phyloP scores from a whole-genome alignment of 2,888 invertebrate genomes.

The Synanthedon tipuliformis region DNA sequence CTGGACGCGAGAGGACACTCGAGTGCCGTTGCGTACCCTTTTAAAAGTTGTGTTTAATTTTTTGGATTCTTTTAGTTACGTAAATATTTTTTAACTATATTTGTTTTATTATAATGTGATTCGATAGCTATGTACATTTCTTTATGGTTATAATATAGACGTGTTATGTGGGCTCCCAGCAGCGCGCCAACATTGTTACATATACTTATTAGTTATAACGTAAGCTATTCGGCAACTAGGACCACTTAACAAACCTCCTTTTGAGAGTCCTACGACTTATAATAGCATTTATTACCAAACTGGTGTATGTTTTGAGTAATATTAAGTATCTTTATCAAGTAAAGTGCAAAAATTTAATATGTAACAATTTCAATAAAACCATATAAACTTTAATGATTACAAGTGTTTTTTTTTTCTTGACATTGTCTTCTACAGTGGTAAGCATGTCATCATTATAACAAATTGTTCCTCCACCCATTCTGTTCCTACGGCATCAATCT shows the following conservation, averaged over 20 bases:
- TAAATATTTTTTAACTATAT: conserved; percentile 64
- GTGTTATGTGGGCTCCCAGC: conserved; percentile 33
- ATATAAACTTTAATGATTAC: conserved; percentile 58
- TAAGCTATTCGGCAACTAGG: conserved; percentile 40
- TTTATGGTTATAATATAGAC: conserved; percentile 41
- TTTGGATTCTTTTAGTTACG: conserved; percentile 59
- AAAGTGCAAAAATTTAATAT: conserved; percentile 68
- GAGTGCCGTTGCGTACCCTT: conserved; percentile 56
- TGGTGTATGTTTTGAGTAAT: conserved; percentile 64
- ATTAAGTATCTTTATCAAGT: conserved; percentile 56
- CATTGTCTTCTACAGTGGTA: too few relatives aligned
- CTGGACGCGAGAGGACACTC: conserved; percentile 49
- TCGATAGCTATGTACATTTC: conserved; percentile 67
- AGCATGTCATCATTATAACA: too few relatives aligned
- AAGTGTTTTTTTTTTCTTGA: background rate
- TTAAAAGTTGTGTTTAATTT: conserved; percentile 38
- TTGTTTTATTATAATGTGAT: conserved; percentile 67
- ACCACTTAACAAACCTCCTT: conserved; percentile 44
- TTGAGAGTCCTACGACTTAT: conserved; percentile 51
- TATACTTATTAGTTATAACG: conserved; percentile 3
- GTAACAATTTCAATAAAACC: conserved; percentile 66
- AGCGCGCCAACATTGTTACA: conserved; percentile 15
- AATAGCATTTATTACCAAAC: conserved; percentile 70
- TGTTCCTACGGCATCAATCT: too few relatives aligned
- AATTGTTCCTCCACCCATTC: too few relatives aligned